Base-by-base conservation (phyloP, 1,140 invertebrate genomes). In the Pseudomyrmex dendroicus region DNA sequence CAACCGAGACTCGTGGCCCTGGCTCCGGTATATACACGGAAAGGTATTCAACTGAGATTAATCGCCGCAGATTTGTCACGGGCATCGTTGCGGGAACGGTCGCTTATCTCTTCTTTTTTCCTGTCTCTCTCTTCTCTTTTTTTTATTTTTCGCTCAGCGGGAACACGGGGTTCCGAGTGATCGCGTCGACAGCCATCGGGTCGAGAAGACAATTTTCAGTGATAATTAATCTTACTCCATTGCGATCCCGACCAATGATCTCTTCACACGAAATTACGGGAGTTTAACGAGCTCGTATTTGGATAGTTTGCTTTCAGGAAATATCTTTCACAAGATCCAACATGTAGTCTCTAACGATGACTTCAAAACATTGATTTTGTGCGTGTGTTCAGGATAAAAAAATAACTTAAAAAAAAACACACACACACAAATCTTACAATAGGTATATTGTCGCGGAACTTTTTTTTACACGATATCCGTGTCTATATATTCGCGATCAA, bases 1-100 rank as follows among this genome's bases (percentile, higher is more conserved):
- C 67, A 67, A 85, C 77, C 64, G 57, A 67, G 61, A 46, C 59
- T 82, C 70, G 62, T 62, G 59, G 35, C 35, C 64, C 50, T 25
- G 74, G 62, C 46, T 44, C 64, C 59, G 67, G 82, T 50, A 17
- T 17, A 68, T 61, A 82, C 78, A 73, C 70, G 68, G 68, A 74
- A 73, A 63, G 50, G 59, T 62, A 76, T 77, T 85, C 84, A 82
- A 59, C 83, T 50, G 86, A 91, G 87, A 91, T 91, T 90, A 91
- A 91, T 91, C 84, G 91, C 86, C 67, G 67, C 82, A 83, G 86
- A 91, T 91, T 91, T 91, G 91, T 91, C 91, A 91, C 82, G 90
- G 83, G 62, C 84, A 82, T 91, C 88, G 87, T 88, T 88, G 84
- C 85, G 73, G 74, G 68, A 73, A 85, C 63, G 83, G 62, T 50